Evolutionary conservation across 1,140 invertebrate genomes (phyloP).

Genomic region (Melitaea cinxia): DNA sequence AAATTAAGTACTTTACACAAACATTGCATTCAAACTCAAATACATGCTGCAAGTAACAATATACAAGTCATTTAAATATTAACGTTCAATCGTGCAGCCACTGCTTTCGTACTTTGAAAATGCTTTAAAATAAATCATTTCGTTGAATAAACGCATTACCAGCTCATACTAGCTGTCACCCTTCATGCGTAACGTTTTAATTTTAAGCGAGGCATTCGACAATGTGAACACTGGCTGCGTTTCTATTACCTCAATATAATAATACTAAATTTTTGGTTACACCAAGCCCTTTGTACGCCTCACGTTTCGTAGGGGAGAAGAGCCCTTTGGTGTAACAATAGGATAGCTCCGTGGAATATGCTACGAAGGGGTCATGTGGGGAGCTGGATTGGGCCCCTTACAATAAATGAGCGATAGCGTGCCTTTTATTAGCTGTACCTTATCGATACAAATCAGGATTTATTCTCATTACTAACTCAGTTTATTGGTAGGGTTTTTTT

Average conservation of each 20-base stretch:
- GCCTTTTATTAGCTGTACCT: conserved; percentile 57
- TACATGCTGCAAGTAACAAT: too few relatives aligned
- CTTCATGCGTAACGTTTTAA: conserved; percentile 48
- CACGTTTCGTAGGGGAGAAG: conserved; percentile 57
- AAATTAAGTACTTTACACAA: too few relatives aligned
- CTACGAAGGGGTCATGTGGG: conserved; percentile 47
- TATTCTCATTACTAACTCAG: neutral
- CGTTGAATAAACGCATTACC: conserved; percentile 39
- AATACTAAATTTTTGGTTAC: conserved; percentile 51
- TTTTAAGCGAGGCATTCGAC: conserved; percentile 39
- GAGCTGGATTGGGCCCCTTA: conserved; percentile 40
- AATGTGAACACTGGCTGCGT: conserved; percentile 44
- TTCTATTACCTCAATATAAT: conserved; percentile 49
- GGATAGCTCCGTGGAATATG: conserved; percentile 45
- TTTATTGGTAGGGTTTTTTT: neutral
- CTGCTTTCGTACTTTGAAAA: neutral
- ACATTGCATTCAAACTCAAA: too few relatives aligned
- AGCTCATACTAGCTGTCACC: conserved; percentile 47
- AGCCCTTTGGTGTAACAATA: conserved; percentile 51
- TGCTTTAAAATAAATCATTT: conserved; percentile 12
- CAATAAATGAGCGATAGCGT: conserved; percentile 40
- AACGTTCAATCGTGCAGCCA: neutral
- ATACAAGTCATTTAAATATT: neutral
- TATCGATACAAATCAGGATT: conserved; percentile 32
- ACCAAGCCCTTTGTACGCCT: conserved; percentile 56